Percentiles rank a stretch among this genome's conserved stretches.
These are phyloP conservation scores for Anguilla japonica DNA, from an alignment of 2,113 vertebrate genomes.

Conservation along the genomic window DNA sequence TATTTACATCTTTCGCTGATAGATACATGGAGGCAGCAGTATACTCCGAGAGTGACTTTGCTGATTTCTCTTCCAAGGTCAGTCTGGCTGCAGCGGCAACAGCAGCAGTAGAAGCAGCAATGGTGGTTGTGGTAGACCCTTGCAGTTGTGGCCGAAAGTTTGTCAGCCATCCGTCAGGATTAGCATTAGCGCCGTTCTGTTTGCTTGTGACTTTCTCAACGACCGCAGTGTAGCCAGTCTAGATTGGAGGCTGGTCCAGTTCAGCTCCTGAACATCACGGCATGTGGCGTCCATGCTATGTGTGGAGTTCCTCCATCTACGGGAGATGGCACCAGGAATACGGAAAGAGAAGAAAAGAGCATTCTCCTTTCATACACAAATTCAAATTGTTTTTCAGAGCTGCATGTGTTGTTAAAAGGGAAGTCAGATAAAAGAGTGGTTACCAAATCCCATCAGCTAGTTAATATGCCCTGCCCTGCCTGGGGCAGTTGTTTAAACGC, in stretches of 20 bases:
- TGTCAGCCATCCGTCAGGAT: conserved; percentile 50
- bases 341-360: neutral
- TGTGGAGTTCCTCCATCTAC: neutral
- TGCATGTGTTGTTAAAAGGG: neutral
- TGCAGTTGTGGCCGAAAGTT: neutral
- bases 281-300: conserved; percentile 31
- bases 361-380: too few species aligned
- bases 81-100: neutral
- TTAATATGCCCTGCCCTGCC: neutral
- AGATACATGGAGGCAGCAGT: neutral
- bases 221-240: neutral
- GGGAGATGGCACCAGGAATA: neutral
- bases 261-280: neutral
- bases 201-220: conserved; percentile 27
- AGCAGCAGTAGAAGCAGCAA: neutral
- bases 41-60: neutral
- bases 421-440: neutral
- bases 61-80: neutral
- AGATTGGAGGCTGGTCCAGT: neutral
- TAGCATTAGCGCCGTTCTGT: conserved; percentile 39
- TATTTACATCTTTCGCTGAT: neutral
- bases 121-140: neutral
- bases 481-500: neutral
- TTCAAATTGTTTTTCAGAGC: neutral
- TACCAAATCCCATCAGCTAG: conserved; percentile 8